Evolutionary conservation across 2,888 invertebrate species (phyloP), one percentile per base, ranked within the genome.

Genomic region (Ceratothoa steindachneri): DNA sequence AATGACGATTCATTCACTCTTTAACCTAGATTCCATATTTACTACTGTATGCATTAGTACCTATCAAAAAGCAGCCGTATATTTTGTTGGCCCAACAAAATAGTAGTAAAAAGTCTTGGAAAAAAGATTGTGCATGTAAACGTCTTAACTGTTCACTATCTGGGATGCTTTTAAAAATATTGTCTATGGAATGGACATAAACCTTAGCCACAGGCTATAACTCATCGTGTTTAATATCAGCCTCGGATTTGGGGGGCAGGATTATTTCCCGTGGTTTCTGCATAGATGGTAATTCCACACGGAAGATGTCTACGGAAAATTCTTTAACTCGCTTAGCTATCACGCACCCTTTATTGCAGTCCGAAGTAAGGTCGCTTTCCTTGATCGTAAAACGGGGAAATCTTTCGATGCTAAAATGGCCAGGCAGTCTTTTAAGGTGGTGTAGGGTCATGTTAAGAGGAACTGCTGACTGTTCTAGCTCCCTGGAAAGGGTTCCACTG

Each of bases 391-490:
- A 31, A 53, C 71, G 53, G 0, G 77, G 77, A 0, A 73, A 73
- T 27, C 72, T 64, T 22, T 77, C 77, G 22, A 77, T 52, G 4
- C 73, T 77, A n/a, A 77, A 64, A 60, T 77, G 77, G 60, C 77
- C 77, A n/a, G 66, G 69, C 2, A 77, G 22, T 1, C 73, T 69
- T 27, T 69, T 30, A 22, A 77, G 28, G 9, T 53, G 60, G 7
- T 64, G 24, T 0, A 77, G 53, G 4, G 67, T 67, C 19, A 71
- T 69, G 2, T 73, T 71, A 3, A 29, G 52, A 1, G 77, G 77
- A 1, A 64, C 28, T 2, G 67, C 28, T n/a, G n/a, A n/a, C 2
- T 28, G 15, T 19, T 52, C 29, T 1, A 77, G 60, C 7, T 69
- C 71, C 15, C 60, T 67, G 0, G 73, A 68, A 1, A 73, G 55